Evolutionary conservation across 2,113 vertebrate species (phyloP), one percentile per base, ranked within the genome.

Genomic region (Tamias sibiricus): DNA sequence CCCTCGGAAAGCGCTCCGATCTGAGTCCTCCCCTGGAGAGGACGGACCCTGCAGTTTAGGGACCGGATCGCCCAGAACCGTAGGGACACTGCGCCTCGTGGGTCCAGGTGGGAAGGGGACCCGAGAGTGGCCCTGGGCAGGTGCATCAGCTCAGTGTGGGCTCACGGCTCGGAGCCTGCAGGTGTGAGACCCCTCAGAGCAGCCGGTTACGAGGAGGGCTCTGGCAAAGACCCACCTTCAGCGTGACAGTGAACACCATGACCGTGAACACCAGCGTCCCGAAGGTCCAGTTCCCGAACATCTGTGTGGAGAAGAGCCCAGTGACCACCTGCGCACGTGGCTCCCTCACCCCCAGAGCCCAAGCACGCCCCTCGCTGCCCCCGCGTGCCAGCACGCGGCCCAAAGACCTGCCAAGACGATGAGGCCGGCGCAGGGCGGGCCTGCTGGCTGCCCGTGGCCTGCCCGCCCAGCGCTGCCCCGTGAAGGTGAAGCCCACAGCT

Each of bases 251-350:
- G 98, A 99, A 99, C 80, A 99, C 99, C 37, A 99, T 98, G 88
- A 99, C 99, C 10, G 99, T 99, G 97, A 99, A 99, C 90, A 99
- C 99, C 96, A 99, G 98, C 0, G 99, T 99, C 86, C 99, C 99
- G 71, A 99, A 99, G 1, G 99, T 99, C 99, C 99, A 99, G 96
- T 99, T 99, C 97, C 99, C 99, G 98, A 99, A 99, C 98, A 99
- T 98, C 99, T 99, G 98, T 2, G 32, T 92, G 88, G 57, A 97
- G 97, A 95, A 95, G 0, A 10, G 52, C 8, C 89, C 94, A 96
- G 64, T 59, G 79, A 79, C 95, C 24, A 77, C 44, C 1, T 72
- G 57, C 20, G 22, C 1, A 24, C 2, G 19, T 35, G 10, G 47
- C 71, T n/a, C 64, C 10, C 54, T 11, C 20, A n/a, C 42, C 42